Evolutionary conservation across 1,140 invertebrate species (phyloP).

Genomic region (Magallana ariakensis): DNA sequence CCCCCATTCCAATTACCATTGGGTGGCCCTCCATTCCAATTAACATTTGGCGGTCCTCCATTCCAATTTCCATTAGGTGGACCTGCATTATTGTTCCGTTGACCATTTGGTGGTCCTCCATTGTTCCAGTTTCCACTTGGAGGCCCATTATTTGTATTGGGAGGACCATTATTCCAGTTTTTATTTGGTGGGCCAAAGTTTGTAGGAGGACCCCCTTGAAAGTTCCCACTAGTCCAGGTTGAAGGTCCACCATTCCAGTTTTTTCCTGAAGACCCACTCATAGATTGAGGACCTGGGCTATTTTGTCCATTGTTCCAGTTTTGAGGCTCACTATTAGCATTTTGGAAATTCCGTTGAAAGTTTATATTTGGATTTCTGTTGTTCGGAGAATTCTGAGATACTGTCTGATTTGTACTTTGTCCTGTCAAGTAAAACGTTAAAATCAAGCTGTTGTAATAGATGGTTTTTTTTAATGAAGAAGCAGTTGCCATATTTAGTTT

Average conservation of each 20-base stretch:
- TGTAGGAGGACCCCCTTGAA: background rate
- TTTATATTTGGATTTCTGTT: background rate
- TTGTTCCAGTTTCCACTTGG: background rate
- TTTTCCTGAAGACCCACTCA: background rate
- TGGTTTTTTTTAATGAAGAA: too few species aligned
- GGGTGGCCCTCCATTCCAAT: conserved; percentile 24
- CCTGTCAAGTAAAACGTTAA: background rate
- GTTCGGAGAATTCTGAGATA: background rate
- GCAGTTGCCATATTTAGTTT: too few species aligned
- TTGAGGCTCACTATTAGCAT: background rate
- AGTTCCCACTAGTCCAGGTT: background rate
- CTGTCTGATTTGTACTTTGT: background rate
- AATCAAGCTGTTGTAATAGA: background rate
- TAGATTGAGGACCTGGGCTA: too few species aligned
- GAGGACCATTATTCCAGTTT: conserved; percentile 32
- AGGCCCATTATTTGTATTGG: background rate
- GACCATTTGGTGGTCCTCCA: background rate
- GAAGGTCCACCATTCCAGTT: background rate
- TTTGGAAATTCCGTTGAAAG: too few species aligned
- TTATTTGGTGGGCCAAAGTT: background rate
- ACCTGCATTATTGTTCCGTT: background rate
- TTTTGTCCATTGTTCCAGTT: background rate
- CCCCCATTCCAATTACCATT: background rate
- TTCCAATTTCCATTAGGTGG: background rate
- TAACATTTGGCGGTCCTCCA: background rate